Conservation (phyloP, 2,113 vertebrate species). For the Spea multiplicata region DNA sequence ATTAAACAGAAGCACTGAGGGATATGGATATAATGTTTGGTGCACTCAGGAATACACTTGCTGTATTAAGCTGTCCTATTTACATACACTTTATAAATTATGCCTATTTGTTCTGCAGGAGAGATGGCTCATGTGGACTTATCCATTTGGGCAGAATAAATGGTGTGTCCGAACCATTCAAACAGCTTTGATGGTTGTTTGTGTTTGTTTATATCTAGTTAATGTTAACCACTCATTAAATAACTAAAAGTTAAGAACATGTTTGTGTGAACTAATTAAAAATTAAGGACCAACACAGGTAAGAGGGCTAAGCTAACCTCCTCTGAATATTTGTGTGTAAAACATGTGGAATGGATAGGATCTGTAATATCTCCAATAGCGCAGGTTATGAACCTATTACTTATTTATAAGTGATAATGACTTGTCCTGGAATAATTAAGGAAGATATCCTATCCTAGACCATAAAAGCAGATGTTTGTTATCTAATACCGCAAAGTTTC, state of each 20-base stretch:
- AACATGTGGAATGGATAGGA: no score
- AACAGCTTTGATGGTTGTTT: background rate
- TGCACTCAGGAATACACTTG: conserved; percentile 7
- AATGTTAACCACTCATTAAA: no score
- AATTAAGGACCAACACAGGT: no score
- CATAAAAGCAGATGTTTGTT: background rate
- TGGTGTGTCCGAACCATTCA: conserved; percentile 8
- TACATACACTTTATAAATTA: conserved; percentile 37
- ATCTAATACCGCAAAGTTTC: background rate
- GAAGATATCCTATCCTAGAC: background rate
- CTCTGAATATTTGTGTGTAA: background rate
- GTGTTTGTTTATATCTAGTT: background rate
- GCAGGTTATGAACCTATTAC: background rate
- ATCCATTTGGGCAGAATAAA: conserved; percentile 16
- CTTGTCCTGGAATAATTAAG: background rate
- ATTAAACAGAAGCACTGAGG: conserved; percentile 35
- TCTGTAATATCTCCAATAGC: background rate
- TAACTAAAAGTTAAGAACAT: no score
- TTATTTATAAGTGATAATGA: background rate
- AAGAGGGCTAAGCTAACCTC: no score
- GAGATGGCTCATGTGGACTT: conserved; percentile 9
- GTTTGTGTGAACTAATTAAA: no score
- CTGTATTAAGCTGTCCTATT: conserved; percentile 25
- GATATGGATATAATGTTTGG: conserved; percentile 28
- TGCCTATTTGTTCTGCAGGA: conserved; percentile 15